Conservation (phyloP, 2,888 invertebrate species). For the Chrysolina oricalcia region DNA sequence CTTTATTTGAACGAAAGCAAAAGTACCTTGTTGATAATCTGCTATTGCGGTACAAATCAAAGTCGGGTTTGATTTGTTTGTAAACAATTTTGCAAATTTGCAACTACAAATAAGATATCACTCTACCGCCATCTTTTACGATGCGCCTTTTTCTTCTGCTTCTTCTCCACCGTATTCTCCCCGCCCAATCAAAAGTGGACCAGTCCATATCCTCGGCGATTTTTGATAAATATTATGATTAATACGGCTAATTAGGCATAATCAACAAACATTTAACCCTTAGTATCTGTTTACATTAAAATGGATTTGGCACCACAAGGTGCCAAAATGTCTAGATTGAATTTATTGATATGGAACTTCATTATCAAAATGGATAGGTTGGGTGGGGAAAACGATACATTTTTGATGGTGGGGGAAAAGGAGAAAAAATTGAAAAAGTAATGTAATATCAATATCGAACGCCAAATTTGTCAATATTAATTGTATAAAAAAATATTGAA, state of each 20-base stretch:
- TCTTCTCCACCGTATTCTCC: constrained; percentile 61
- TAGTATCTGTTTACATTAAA: constrained; percentile 11
- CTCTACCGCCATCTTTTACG: constrained; percentile 71
- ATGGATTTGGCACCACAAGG: constrained; percentile 7
- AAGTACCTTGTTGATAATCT: constrained; percentile 6
- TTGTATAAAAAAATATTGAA: constrained; percentile 39
- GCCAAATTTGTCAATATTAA: constrained; percentile 54
- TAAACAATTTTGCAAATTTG: constrained; percentile 70
- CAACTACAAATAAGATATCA: constrained; percentile 68
- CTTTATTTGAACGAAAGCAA: constrained; percentile 19
- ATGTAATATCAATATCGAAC: constrained; percentile 60
- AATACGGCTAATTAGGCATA: constrained; percentile 19
- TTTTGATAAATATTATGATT: neutral
- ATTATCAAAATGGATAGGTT: constrained; percentile 47
- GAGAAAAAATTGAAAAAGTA: constrained; percentile 63
- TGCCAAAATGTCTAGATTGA: constrained; percentile 12
- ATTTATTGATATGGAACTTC: constrained; percentile 19
- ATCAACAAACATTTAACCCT: neutral
- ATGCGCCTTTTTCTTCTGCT: constrained; percentile 67
- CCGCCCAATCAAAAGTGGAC: constrained; percentile 65
- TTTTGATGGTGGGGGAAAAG: constrained; percentile 57
- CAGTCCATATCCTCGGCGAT: constrained; percentile 55
- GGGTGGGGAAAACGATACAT: constrained; percentile 62
- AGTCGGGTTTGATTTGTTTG: constrained; percentile 59
- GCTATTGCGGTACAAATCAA: constrained; percentile 23